phyloP scores from a whole-genome alignment of 2,113 vertebrate species.

The Burhinus oedicnemus region DNA sequence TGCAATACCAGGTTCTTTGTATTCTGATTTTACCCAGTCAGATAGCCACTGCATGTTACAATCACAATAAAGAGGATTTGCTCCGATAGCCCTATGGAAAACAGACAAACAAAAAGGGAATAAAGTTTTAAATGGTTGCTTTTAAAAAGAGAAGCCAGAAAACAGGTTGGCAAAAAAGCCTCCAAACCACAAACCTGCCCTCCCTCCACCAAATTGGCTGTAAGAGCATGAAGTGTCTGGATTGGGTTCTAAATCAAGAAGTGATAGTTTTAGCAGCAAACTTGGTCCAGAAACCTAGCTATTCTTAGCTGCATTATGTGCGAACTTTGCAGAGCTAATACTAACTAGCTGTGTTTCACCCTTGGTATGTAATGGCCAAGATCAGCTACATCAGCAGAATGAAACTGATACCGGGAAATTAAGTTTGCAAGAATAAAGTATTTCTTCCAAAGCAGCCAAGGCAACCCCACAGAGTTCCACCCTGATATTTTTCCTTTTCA shows the following conservation, averaged over 20 bases:
- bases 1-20: conserved; percentile 97
- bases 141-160: background rate
- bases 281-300: background rate
- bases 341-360: background rate
- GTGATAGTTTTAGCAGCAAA: background rate
- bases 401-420: background rate
- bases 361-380: background rate
- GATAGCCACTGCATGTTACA: conserved; percentile 99
- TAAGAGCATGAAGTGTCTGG: background rate
- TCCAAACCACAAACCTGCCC: background rate
- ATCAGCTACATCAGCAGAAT: background rate
- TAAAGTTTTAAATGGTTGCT: background rate
- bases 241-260: background rate
- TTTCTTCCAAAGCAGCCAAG: background rate
- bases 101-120: background rate
- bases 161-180: background rate
- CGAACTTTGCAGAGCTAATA: background rate
- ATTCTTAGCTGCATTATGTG: background rate
- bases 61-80: conserved; percentile 96
- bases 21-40: conserved; percentile 98
- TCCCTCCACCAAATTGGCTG: background rate
- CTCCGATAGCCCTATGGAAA: conserved; percentile 89
- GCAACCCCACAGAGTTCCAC: background rate
- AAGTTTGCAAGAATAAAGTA: background rate
- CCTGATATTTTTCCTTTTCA: background rate